These are phyloP conservation scores for Microcebus murinus DNA, from an alignment of 2,113 vertebrate species.

Conservation along the genomic window DNA sequence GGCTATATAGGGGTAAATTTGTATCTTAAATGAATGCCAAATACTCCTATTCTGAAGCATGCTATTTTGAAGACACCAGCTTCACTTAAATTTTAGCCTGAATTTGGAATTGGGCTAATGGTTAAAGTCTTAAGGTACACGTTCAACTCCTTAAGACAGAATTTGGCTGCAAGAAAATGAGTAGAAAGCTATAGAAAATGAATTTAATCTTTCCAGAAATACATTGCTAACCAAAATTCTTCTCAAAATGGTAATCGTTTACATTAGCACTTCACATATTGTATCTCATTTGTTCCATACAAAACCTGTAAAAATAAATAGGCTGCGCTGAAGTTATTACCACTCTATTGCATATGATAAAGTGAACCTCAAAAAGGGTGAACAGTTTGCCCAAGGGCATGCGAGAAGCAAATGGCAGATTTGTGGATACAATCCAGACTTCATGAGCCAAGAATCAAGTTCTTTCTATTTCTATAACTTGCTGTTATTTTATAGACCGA, in stretches of 20 bases:
- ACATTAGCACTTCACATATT: background rate
- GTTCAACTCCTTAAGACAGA: background rate
- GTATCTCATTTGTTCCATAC: background rate
- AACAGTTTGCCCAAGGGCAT: background rate
- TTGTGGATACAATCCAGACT: background rate
- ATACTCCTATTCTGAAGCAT: background rate
- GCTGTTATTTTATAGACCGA: background rate
- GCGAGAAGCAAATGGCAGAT: background rate
- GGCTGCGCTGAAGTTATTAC: background rate
- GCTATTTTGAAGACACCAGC: background rate
- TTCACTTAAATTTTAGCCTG: conserved; percentile 10
- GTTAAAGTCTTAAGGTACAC: background rate
- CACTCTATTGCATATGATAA: background rate
- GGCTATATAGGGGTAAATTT: background rate
- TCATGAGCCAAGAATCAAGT: background rate
- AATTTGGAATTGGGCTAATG: background rate
- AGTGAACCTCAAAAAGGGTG: background rate
- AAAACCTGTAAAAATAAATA: background rate
- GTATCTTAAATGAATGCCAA: background rate
- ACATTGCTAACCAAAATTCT: background rate
- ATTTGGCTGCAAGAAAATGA: conserved; percentile 13
- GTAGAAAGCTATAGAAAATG: background rate
- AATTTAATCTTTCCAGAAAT: conserved; percentile 3
- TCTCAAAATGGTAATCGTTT: background rate
- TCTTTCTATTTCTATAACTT: background rate